Base-by-base conservation (phyloP, 2,113 vertebrate species). In the Platysternon megacephalum region DNA sequence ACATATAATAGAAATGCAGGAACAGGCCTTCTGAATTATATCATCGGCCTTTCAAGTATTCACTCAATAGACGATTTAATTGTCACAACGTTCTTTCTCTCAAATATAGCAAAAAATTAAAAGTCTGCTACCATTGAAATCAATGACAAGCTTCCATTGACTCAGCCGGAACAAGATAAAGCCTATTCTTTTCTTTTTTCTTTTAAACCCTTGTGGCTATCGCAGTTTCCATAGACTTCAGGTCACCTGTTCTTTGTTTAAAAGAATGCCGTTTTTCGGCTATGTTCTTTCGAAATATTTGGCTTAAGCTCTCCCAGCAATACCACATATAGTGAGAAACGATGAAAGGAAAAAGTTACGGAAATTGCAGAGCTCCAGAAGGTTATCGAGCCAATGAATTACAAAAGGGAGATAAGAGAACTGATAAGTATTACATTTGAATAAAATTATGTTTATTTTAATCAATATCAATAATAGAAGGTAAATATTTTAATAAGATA, bases 401-500 rank as follows among this genome's bases (percentile, higher is more conserved):
- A 80, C n/a, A 87, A 86, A 95, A 87, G 78, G 28, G 55, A 88
- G 76, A 85, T 56, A 32, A 80, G 82, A 91, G 87, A 93, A 72
- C 44, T 1, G 2, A 96, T 88, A 74, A 79, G 79, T 93, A 97
- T 96, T 92, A 52, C 88, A 85, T 88, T 91, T n/a, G 11, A 87
- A 97, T 95, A 91, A 91, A 72, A 91, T 91, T 46, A 2, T 72
- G 61, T 97, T 97, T 98, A 97, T 97, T 98, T 93, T 88, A 97
- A 98, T 98, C 97, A 97, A 95, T 87, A 86, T 82, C 58, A 56
- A 96, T 92, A 97, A 92, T 93, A 95, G 82, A 97, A 95, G 95
- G 94, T 97, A 98, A 97, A 98, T 97, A 97, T 97, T 98, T 94
- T 97, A 97, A 91, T 94, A 93, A 92, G 90, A 95, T 97, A 79